Percentiles rank a stretch among this genome's conserved stretches.
phyloP scores from a whole-genome alignment of 2,888 invertebrate genomes.

The Malthinus flaveolus region DNA sequence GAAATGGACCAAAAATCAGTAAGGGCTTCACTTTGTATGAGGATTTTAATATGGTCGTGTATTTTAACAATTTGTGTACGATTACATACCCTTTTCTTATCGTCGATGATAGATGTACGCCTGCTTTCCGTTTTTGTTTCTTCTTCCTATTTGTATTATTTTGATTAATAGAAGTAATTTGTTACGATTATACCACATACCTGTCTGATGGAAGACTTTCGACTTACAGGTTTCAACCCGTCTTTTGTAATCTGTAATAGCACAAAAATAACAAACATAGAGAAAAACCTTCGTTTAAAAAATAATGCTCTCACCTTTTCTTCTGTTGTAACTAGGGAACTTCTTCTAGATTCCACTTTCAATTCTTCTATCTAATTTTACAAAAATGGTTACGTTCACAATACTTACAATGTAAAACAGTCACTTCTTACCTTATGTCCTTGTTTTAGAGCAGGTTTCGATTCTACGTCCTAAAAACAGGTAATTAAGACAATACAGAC shows the following conservation, averaged over 20 bases:
- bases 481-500: constrained; percentile 15
- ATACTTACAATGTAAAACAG: background rate
- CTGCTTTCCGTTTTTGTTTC: constrained; percentile 56
- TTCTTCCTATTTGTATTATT: constrained; percentile 46
- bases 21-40: too few species aligned
- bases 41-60: too few species aligned
- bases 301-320: constrained; percentile 43
- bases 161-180: too few species aligned
- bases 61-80: background rate
- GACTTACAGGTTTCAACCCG: constrained; percentile 47
- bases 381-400: constrained; percentile 9
- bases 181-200: constrained; percentile 24
- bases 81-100: constrained; percentile 48
- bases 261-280: background rate
- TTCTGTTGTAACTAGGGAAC: constrained; percentile 49
- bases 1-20: too few species aligned
- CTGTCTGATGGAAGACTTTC: constrained; percentile 51
- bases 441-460: constrained; percentile 56
- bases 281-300: background rate
- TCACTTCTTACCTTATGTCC: constrained; percentile 45
- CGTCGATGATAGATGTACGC: constrained; percentile 54
- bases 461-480: constrained; percentile 50
- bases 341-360: constrained; percentile 51
- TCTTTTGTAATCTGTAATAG: constrained; percentile 46
- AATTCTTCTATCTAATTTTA: constrained; percentile 47